Evolutionary conservation across 2,797 vertebrate species (phyloP).

Genomic region (Gymnothorax reevesii): DNA sequence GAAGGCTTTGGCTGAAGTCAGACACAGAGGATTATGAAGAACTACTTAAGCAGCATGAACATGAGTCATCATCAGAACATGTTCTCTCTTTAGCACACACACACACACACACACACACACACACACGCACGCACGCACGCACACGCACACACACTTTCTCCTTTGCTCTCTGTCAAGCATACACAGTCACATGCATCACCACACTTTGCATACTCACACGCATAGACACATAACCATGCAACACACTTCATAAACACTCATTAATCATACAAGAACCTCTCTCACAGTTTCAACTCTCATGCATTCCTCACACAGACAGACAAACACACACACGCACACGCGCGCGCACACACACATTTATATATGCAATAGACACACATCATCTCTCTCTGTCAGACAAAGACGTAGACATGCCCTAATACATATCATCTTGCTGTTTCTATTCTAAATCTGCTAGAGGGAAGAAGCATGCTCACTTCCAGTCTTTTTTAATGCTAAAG

Average conservation of each 20-base stretch:
- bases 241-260: neutral
- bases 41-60: neutral
- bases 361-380: neutral
- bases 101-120: neutral
- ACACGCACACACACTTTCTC: neutral
- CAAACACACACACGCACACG: neutral
- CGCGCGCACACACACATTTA: neutral
- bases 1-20: neutral
- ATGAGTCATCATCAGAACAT: neutral
- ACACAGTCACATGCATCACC: neutral
- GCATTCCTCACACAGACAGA: neutral
- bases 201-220: neutral
- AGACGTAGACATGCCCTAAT: neutral
- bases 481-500: slow-evolving; percentile 22
- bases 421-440: neutral
- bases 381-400: neutral
- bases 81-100: neutral
- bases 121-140: neutral
- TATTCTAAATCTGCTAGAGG: neutral
- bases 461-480: slow-evolving; percentile 22
- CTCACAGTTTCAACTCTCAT: neutral
- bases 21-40: neutral
- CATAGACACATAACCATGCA: neutral
- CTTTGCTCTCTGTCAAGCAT: neutral
- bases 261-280: neutral